These are phyloP conservation scores for Rhimphoctona megacephalus DNA, from an alignment of 2,888 invertebrate species.

Conservation along the genomic window DNA sequence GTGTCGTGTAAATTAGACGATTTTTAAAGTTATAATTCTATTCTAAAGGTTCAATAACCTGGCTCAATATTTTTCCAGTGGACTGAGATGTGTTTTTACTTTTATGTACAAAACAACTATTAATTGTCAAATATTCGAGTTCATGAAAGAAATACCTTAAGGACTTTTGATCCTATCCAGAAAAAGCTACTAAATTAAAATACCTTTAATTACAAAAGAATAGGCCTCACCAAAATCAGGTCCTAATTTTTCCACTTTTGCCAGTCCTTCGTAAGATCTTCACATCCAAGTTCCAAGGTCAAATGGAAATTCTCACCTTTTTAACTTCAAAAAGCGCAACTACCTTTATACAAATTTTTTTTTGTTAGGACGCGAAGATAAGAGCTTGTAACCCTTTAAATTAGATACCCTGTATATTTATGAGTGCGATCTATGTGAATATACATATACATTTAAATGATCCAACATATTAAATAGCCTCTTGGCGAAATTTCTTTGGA, in stretches of 20 bases:
- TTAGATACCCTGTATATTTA: background rate
- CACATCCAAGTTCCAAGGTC: background rate
- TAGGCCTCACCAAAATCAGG: background rate
- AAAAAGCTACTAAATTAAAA: background rate
- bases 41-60: no score
- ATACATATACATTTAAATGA: constrained; percentile 15
- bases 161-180: no score
- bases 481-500: background rate
- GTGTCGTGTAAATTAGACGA: no score
- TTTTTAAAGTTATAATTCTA: no score
- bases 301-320: background rate
- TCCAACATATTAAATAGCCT: constrained; percentile 3
- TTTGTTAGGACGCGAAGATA: background rate
- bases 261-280: background rate
- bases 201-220: background rate
- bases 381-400: background rate
- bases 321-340: background rate
- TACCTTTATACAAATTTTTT: background rate
- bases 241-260: background rate
- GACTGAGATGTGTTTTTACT: no score
- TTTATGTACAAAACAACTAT: no score
- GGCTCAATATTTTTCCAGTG: no score
- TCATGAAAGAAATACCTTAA: no score
- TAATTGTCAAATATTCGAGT: no score
- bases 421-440: constrained; percentile 14